Conservation (phyloP, 1,140 invertebrate species). For the Eupeodes corollae region DNA sequence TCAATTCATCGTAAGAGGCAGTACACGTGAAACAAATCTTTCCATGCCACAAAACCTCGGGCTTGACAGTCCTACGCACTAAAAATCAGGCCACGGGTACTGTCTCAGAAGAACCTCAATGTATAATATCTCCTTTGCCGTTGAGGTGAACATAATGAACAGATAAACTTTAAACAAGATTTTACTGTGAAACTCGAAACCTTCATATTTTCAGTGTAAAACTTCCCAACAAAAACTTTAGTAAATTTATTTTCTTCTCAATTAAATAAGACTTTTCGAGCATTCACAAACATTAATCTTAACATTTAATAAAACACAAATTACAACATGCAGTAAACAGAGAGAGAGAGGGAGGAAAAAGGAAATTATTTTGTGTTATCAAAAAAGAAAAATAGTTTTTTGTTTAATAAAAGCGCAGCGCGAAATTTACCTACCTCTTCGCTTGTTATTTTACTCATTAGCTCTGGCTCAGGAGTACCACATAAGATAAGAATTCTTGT, state of each 20-base stretch:
- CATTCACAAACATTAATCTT: neutral
- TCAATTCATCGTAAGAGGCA: no score
- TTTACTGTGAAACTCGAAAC: no score
- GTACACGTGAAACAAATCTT: no score
- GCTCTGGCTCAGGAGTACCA: conserved; percentile 73
- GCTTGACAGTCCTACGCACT: no score
- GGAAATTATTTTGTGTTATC: neutral
- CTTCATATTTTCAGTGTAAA: no score
- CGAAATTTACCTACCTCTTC: conserved; percentile 57
- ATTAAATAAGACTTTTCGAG: neutral
- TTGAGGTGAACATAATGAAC: no score
- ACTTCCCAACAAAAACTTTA: no score
- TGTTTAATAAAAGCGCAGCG: neutral
- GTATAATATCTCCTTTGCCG: no score
- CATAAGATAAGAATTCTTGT: conserved; percentile 77
- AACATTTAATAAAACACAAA: neutral
- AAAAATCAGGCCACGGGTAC: no score
- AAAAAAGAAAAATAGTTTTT: neutral
- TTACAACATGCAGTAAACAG: neutral
- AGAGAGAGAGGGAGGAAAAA: neutral
- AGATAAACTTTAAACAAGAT: no score
- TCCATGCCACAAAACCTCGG: no score
- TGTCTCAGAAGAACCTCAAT: no score
- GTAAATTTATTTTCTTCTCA: neutral
- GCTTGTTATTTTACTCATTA: conserved; percentile 76